A percentile compares a stretch with the other conserved stretches of the same genome.
phyloP scores from a whole-genome alignment of 2,888 invertebrate species.

The Peribatodes rhomboidaria region DNA sequence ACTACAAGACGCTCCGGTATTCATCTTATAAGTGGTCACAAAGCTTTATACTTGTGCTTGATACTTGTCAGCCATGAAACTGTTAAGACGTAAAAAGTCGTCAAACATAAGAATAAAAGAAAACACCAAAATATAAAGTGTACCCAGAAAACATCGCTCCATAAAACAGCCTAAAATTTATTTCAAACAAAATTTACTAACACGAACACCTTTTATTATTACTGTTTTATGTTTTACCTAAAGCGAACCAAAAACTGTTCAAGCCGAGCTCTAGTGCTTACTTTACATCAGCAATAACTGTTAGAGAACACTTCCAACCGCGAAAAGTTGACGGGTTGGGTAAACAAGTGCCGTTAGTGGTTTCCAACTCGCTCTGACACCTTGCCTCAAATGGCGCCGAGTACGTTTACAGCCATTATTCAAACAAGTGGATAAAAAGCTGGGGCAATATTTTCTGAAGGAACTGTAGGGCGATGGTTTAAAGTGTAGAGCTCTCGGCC shows the following conservation, averaged over 20 bases:
- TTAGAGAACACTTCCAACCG: slow-evolving; percentile 78
- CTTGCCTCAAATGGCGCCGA: slow-evolving; percentile 80
- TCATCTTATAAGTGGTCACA: no score
- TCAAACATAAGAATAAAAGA: no score
- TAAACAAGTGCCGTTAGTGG: slow-evolving; percentile 84
- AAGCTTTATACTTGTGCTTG: no score
- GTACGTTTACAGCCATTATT: slow-evolving; percentile 85
- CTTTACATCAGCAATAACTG: slow-evolving; percentile 79
- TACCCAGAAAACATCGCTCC: no score
- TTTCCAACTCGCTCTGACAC: slow-evolving; percentile 79
- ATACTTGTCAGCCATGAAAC: not conserved
- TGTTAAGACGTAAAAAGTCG: no score
- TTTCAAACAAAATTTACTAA: slow-evolving; percentile 20
- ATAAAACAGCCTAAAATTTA: slow-evolving; percentile 6
- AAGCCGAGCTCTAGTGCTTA: slow-evolving; percentile 75
- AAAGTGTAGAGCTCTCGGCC: slow-evolving; percentile 83
- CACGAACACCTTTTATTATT: slow-evolving; percentile 40
- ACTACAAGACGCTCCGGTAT: no score
- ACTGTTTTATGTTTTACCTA: slow-evolving; percentile 51
- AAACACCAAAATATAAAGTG: no score
- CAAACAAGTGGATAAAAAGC: slow-evolving; percentile 86
- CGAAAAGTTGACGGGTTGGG: slow-evolving; percentile 80
- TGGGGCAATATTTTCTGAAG: slow-evolving; percentile 84
- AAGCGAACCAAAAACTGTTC: slow-evolving; percentile 61
- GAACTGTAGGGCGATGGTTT: slow-evolving; percentile 83